Evolutionary conservation across 2,888 invertebrate genomes (phyloP), one percentile per base, ranked within the genome.

Genomic region (Chaetogeoica ovagalla): DNA sequence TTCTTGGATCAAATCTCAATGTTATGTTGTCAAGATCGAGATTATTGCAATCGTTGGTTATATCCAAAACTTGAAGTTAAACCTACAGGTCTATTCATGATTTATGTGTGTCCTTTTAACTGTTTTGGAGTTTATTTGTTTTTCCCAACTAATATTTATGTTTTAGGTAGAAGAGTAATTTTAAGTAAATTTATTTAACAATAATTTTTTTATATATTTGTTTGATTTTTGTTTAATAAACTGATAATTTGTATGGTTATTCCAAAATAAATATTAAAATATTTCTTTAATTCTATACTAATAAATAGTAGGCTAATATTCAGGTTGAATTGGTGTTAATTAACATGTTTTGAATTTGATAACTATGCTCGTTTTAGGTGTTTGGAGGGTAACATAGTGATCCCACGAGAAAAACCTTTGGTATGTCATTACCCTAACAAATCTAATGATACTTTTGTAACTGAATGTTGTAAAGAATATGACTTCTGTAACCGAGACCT

Each of bases 381-480:
- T 89, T 90, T 93, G 90, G 90, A 90, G 87, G 89, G 89, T 88
- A 89, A 88, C 87, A 89, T 91, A 87, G 89, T 91, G 88, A 90
- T 92, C 87, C 93, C 93, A 87, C 90, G 90, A 88, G 91, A 92
- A 89, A 92, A 93, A 87, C 92, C 93, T 87, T 90, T 93, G 90
- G 89, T 91, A 90, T 94, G 94, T 90, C 91, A 91, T 88, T 90
- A 90, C 87, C 90, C 91, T 88, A 90, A 90, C 88, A 89, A 89
- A 88, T 89, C 89, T 88, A 92, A 92, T 89, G 90, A 91, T 86
- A 90, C 91, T 85, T 91, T 92, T 90, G 90, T 90, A 89, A 91
- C 93, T 89, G 89, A 91, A 87, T 94, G 94, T 91, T 94, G 94
- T 90, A 90, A 91, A 87, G 88, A 91, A 86, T 89, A 90, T 89